Base-by-base conservation (phyloP, 2,888 invertebrate genomes). In the Meteorus cinctellus region DNA sequence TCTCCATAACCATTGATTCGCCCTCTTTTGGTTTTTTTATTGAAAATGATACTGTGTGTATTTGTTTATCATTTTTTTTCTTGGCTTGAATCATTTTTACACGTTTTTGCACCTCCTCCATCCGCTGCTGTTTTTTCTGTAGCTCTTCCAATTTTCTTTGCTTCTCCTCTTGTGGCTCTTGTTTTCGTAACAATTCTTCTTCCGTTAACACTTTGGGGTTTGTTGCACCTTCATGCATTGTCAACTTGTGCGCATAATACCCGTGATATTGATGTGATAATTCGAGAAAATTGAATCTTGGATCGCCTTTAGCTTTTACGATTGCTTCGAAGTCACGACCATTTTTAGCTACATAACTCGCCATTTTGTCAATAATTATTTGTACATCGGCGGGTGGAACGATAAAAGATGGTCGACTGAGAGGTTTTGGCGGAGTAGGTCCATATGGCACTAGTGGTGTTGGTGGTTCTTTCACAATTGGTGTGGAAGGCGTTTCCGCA, bases 311-410 rank as follows among this genome's bases (percentile, higher is more conserved):
- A 3, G 94, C 93, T 82, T 94, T 94, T 12, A 97, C 95, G 34
- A 96, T 95, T 48, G 95, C 94, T 84, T 99, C 98, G 87, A 99
- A 98, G 84, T 96, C 96, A 74, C 94, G 93, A 0, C 99, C 99
- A 90, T 98, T 98, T 83, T 97, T 96, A 0, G 97, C 96, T 0
- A 99, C 98, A 89, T 98, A 98, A 80, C 95, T 94, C 0, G 99
- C 98, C 94, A 99, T 98, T 90, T 98, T 98, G 89, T 98, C 97
- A 76, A 99, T 96, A 10, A 99, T 96, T 27, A 95, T 92, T 86
- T 95, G 94, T 0, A 96, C 91, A 83, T 97, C 97, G 4, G 95
- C 94, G 0, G 97, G 95, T 0, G 98, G 98, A 1, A 92, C 90
- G 12, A 91, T 89, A 36, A 93, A 91, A 0, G 90, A 87, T 0